Evolutionary conservation across 2,888 invertebrate species (phyloP).

Genomic region (Hanleya hanleyi): DNA sequence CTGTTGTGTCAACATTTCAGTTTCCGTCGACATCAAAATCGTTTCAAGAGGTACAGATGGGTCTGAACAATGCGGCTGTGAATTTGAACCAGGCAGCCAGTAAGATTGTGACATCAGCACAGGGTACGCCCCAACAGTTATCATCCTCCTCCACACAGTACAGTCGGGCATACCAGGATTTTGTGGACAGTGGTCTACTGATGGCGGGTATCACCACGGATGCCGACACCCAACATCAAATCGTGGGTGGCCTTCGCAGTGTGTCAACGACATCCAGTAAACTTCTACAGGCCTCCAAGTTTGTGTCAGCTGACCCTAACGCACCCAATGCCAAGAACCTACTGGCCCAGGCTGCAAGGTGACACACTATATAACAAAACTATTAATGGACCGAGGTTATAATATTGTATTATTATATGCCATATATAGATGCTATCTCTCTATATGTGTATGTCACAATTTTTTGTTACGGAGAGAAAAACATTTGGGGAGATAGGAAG

Average conservation of each 20-base stretch:
- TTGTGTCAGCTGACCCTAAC: conserved; percentile 89
- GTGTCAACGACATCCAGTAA: conserved; percentile 91
- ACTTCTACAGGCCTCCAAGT: conserved; percentile 89
- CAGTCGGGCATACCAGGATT: conserved; percentile 82
- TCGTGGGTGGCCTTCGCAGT: conserved; percentile 89
- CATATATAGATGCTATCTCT: too few species aligned
- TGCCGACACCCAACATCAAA: conserved; percentile 83
- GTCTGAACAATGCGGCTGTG: conserved; percentile 88
- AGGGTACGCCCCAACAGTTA: conserved; percentile 78
- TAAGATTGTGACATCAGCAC: conserved; percentile 86
- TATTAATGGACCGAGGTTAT: too few species aligned
- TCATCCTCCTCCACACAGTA: conserved; percentile 86
- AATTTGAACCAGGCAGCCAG: conserved; percentile 88
- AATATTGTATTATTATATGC: too few species aligned
- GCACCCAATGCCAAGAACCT: conserved; percentile 94
- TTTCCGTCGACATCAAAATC: conserved; percentile 79
- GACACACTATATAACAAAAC: too few species aligned
- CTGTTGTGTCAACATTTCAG: conserved; percentile 58
- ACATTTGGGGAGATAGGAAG: too few species aligned
- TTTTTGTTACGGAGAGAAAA: too few species aligned
- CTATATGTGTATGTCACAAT: too few species aligned
- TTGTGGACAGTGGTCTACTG: conserved; percentile 78
- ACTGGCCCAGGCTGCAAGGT: conserved; percentile 86
- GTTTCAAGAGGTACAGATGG: conserved; percentile 83
- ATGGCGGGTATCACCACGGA: conserved; percentile 77